Evolutionary conservation across 2,797 vertebrate genomes (phyloP).

Genomic region (Tragopan temminckii): DNA sequence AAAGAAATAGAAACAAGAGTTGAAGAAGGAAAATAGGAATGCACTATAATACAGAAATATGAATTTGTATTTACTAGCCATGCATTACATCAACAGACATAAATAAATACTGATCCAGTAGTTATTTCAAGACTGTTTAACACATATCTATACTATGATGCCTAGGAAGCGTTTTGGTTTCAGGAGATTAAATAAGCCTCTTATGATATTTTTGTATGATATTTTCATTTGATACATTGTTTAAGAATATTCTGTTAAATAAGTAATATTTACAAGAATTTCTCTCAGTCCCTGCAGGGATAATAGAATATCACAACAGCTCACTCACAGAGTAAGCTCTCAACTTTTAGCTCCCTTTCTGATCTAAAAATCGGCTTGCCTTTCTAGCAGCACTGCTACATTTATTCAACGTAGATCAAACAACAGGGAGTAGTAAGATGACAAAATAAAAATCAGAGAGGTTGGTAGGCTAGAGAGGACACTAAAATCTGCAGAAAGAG

Average conservation of each 20-base stretch:
- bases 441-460: background rate
- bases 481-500: conserved; percentile 1
- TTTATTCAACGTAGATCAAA: conserved; percentile 49
- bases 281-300: conserved; percentile 58
- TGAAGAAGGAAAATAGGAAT: background rate
- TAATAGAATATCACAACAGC: conserved; percentile 65
- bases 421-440: background rate
- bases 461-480: background rate
- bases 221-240: conserved; percentile 19
- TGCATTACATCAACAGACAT: background rate
- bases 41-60: background rate
- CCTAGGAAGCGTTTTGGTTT: conserved; percentile 46
- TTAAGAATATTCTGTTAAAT: conserved; percentile 76
- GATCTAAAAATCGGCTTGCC: conserved; percentile 53
- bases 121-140: conserved; percentile 45
- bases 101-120: conserved; percentile 16
- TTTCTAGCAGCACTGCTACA: conserved; percentile 37
- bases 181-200: conserved; percentile 41
- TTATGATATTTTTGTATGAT: conserved; percentile 55
- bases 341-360: conserved; percentile 50
- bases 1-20: background rate
- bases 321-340: conserved; percentile 60
- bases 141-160: conserved; percentile 30
- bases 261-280: conserved; percentile 70
- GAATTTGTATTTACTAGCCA: background rate